Conservation (phyloP, 2,797 vertebrate genomes). For the Hippopotamyrus pictus region DNA sequence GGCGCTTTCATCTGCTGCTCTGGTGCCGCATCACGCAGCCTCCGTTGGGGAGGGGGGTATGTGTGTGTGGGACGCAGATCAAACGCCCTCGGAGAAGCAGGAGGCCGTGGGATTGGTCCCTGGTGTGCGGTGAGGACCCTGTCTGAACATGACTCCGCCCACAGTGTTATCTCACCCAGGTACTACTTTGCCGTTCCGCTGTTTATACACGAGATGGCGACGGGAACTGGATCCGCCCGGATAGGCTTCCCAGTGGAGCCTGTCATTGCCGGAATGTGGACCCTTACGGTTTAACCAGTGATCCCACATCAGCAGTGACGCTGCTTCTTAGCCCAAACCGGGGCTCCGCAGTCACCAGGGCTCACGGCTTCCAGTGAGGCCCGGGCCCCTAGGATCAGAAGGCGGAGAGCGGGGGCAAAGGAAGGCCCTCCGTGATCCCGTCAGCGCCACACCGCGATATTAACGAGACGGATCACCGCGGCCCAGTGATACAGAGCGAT, state of each 20-base stretch:
- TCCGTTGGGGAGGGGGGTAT: constrained; percentile 15
- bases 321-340: neutral
- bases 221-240: neutral
- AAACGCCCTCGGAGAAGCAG: constrained; percentile 25
- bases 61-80: constrained; percentile 21
- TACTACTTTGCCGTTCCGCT: neutral
- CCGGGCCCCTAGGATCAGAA: neutral
- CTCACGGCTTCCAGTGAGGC: neutral
- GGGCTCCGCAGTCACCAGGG: neutral
- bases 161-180: neutral
- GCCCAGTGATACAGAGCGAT: constrained; percentile 44
- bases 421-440: neutral
- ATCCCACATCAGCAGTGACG: neutral
- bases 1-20: constrained; percentile 38
- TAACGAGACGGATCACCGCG: constrained; percentile 53
- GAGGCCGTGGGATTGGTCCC: constrained; percentile 11
- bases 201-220: neutral
- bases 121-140: neutral
- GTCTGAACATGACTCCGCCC: neutral
- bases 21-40: constrained; percentile 29
- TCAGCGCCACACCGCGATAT: constrained; percentile 37
- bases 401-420: neutral
- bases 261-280: neutral
- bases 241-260: neutral
- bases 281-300: neutral